These are phyloP conservation scores for Cheilosia vernalis DNA, from an alignment of 2,888 invertebrate species.

Conservation along the genomic window DNA sequence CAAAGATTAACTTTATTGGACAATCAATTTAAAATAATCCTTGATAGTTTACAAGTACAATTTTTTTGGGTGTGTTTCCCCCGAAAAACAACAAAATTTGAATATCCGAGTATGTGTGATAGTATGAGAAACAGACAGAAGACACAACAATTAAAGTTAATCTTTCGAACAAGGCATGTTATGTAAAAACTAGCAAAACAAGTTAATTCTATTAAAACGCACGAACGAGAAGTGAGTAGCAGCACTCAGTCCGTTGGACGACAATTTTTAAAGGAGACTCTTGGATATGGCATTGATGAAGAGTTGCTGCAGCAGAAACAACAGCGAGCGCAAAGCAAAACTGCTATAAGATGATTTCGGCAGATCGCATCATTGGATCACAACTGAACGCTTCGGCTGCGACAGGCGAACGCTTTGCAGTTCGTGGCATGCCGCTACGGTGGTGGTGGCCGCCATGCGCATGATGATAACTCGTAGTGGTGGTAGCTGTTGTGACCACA, in stretches of 20 bases:
- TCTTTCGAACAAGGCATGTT: constrained; percentile 38
- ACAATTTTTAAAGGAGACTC: constrained; percentile 65
- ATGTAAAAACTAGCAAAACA: constrained; percentile 50
- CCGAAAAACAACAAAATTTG: constrained; percentile 68
- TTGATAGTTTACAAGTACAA: background rate
- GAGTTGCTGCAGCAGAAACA: constrained; percentile 25
- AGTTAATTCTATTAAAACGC: constrained; percentile 62
- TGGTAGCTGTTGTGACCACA: constrained; percentile 77
- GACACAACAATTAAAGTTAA: constrained; percentile 55
- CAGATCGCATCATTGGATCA: constrained; percentile 81
- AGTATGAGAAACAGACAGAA: constrained; percentile 16
- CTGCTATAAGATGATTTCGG: constrained; percentile 83
- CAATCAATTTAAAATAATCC: background rate
- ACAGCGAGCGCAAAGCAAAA: constrained; percentile 42
- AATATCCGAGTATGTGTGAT: constrained; percentile 26
- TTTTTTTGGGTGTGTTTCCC: constrained; percentile 48
- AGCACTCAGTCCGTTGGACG: constrained; percentile 71
- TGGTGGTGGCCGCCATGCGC: constrained; percentile 77
- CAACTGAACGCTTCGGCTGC: constrained; percentile 79
- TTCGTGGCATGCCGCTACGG: constrained; percentile 75
- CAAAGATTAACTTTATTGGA: constrained; percentile 55
- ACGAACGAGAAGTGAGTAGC: constrained; percentile 70
- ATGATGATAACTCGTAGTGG: constrained; percentile 78
- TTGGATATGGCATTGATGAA: constrained; percentile 72
- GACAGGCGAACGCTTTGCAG: constrained; percentile 78